phyloP scores from a whole-genome alignment of 2,113 vertebrate species.

The Porphyrio hochstetteri region DNA sequence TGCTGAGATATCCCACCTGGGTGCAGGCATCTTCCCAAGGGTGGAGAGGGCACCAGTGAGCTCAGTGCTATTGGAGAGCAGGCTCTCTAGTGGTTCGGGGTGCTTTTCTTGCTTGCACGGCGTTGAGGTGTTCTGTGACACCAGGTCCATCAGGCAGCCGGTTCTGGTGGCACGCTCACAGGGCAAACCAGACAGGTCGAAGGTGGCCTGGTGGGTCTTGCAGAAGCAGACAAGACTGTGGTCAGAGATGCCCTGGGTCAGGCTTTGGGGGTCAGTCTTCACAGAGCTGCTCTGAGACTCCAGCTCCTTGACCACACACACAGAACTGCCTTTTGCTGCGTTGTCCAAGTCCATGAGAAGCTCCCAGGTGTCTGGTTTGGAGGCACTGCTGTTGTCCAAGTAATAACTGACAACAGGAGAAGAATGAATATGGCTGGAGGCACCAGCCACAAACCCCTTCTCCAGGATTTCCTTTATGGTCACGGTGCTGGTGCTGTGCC shows the following conservation, averaged over 20 bases:
- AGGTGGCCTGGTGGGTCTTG: not conserved
- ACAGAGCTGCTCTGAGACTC: not conserved
- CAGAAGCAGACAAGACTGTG: not conserved
- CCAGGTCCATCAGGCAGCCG: not conserved
- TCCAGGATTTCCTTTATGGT: conserved; percentile 56
- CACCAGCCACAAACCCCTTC: conserved; percentile 14
- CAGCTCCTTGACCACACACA: not conserved
- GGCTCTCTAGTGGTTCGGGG: not conserved
- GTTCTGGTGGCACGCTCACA: conserved; percentile 1
- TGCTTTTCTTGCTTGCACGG: conserved; percentile 39
- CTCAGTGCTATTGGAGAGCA: not conserved
- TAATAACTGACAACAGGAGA: not conserved
- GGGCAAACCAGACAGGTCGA: conserved; percentile 16
- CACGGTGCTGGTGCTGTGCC: not conserved
- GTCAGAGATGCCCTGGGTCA: conserved; percentile 20
- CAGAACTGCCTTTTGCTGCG: not conserved
- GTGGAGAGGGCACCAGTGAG: not conserved
- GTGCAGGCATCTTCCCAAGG: not conserved
- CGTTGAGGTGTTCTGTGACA: conserved; percentile 23
- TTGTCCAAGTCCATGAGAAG: not conserved
- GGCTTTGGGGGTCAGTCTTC: not conserved
- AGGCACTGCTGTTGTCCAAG: not conserved
- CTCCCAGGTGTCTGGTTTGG: not conserved
- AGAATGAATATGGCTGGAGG: not conserved
- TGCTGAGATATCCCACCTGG: conserved; percentile 51